Conservation (phyloP, 2,888 invertebrate genomes). For the Andrena dorsata region DNA sequence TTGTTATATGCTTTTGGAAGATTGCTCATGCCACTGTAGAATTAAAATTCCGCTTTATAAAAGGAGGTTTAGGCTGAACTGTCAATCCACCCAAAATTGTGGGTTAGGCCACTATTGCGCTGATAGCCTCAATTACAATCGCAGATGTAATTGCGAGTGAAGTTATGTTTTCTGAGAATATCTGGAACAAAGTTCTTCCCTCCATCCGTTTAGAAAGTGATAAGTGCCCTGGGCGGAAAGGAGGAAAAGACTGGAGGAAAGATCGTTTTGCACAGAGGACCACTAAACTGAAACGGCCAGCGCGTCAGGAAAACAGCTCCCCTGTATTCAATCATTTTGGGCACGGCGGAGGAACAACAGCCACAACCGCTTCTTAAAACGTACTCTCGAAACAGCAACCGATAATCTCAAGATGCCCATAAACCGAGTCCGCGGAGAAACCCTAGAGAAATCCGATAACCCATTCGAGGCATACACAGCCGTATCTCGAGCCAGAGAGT, state of each 20-base stretch:
- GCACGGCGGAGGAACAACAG: conserved; percentile 37
- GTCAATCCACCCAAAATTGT: too few relatives aligned
- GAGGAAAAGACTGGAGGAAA: not conserved
- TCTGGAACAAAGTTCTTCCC: not conserved
- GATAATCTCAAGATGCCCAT: conserved; percentile 59
- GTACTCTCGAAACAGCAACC: conserved; percentile 44
- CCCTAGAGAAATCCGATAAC: conserved; percentile 59
- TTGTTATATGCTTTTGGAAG: too few relatives aligned
- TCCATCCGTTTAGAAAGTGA: not conserved
- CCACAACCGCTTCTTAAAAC: conserved; percentile 45
- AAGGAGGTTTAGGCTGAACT: too few relatives aligned
- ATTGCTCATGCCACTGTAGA: too few relatives aligned
- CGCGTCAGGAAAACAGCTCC: conserved; percentile 21
- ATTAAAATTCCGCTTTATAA: too few relatives aligned
- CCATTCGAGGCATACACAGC: conserved; percentile 55
- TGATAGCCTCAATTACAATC: not conserved
- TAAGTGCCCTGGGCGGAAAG: not conserved
- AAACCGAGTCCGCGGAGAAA: conserved; percentile 38
- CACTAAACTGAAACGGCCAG: conserved; percentile 15
- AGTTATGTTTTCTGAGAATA: not conserved
- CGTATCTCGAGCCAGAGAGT: conserved; percentile 32
- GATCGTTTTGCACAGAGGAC: conserved; percentile 20
- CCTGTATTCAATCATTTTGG: conserved; percentile 50
- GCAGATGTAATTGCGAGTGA: not conserved
- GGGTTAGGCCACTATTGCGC: too few relatives aligned